phyloP scores from a whole-genome alignment of 1,140 invertebrate genomes.

The Drosophila lini region DNA sequence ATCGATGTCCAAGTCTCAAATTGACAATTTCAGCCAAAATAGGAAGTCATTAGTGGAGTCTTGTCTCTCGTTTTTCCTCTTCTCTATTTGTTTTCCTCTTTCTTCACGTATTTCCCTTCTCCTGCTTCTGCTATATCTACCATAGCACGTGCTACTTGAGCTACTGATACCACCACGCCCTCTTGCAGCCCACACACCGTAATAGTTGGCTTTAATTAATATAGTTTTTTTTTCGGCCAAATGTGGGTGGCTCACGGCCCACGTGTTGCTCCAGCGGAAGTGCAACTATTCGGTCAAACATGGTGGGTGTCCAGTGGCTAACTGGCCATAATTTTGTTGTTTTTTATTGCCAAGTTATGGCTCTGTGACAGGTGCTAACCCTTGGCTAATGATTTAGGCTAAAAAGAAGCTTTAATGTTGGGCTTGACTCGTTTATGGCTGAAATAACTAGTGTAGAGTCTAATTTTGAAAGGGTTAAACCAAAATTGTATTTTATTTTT shows the following conservation, averaged over 20 bases:
- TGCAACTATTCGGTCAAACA: conserved; percentile 6
- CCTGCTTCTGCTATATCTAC: neutral
- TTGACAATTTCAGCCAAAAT: conserved; percentile 45
- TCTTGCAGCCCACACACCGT: conserved; percentile 5
- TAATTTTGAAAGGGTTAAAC: neutral
- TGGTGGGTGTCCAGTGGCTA: conserved; percentile 35
- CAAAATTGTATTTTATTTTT: neutral
- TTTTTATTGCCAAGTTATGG: neutral
- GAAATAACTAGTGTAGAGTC: neutral
- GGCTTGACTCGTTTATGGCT: neutral
- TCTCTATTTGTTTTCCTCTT: neutral
- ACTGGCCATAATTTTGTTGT: neutral
- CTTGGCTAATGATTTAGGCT: neutral
- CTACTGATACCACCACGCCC: conserved; percentile 9
- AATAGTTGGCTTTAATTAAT: conserved; percentile 17
- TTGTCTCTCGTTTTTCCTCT: neutral
- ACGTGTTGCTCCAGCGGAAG: conserved; percentile 37
- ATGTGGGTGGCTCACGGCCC: conserved; percentile 30
- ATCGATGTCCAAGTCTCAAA: conserved; percentile 31
- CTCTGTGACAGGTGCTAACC: neutral
- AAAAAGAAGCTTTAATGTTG: neutral
- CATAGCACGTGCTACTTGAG: conserved; percentile 32
- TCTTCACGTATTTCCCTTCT: conserved; percentile 1
- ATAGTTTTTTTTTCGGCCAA: neutral
- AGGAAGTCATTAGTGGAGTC: conserved; percentile 40